Evolutionary conservation across 1,140 invertebrate species (phyloP).

Genomic region (Listronotus bonariensis): DNA sequence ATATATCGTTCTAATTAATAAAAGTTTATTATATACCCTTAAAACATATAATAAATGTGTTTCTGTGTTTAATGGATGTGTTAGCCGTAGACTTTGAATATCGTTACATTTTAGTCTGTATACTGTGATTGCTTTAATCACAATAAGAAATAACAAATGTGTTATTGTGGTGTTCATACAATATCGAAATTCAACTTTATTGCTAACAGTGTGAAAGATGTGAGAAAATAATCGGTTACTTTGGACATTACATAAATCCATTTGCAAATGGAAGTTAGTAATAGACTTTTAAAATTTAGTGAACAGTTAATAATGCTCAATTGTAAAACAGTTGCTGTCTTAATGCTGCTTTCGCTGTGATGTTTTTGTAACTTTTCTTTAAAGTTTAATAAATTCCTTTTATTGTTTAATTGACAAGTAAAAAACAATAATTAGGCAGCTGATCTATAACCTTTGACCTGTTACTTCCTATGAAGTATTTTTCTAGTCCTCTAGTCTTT

Average conservation of each 20-base stretch:
- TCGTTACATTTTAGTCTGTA: constrained; percentile 51
- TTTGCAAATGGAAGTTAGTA: constrained; percentile 31
- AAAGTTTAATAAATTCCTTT: constrained; percentile 15
- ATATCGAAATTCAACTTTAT: constrained; percentile 49
- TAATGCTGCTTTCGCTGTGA: constrained; percentile 24
- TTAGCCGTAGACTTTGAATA: constrained; percentile 51
- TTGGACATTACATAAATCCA: constrained; percentile 12
- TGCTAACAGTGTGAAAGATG: constrained; percentile 43
- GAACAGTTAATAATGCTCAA: constrained; percentile 18
- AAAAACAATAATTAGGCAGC: constrained; percentile 23
- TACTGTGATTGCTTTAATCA: constrained; percentile 53
- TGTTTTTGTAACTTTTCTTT: constrained; percentile 5
- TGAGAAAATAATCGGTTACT: constrained; percentile 14
- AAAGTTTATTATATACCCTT: constrained; percentile 49
- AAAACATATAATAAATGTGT: constrained; percentile 45
- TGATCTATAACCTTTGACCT: constrained; percentile 1
- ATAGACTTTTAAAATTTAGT: constrained; percentile 10
- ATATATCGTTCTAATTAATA: constrained; percentile 50
- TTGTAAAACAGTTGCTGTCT: constrained; percentile 16
- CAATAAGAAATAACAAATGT: constrained; percentile 50
- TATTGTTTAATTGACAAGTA: constrained; percentile 4
- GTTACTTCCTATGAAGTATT: constrained; percentile 1
- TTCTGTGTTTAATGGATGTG: constrained; percentile 52
- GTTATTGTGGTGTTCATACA: constrained; percentile 55
- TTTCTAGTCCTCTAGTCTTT: constrained; percentile 30